Percentiles rank a stretch among this genome's conserved stretches.
Conservation (phyloP, 2,797 vertebrate species). For the Chelidonichthys spinosus region DNA sequence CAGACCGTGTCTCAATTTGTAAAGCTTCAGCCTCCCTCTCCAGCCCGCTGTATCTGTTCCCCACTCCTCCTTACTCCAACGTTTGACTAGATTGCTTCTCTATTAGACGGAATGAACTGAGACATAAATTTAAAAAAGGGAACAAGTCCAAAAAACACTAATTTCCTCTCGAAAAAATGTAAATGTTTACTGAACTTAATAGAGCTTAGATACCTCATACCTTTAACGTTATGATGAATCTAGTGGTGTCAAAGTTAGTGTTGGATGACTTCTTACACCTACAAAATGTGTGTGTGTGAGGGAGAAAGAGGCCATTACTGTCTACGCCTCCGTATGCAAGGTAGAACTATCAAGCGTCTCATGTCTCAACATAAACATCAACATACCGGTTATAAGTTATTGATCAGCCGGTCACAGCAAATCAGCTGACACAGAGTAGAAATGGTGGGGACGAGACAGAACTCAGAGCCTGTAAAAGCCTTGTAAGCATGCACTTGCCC, state of each 20-base stretch:
- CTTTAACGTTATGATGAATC: too few relatives aligned
- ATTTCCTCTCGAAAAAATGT: not conserved
- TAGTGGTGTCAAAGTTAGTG: too few relatives aligned
- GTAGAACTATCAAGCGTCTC: too few relatives aligned
- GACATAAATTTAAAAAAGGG: not conserved
- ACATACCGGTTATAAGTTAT: too few relatives aligned
- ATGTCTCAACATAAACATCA: too few relatives aligned
- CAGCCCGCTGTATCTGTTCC: not conserved
- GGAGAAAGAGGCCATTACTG: too few relatives aligned
- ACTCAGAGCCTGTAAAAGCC: constrained; percentile 25
- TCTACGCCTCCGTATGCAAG: too few relatives aligned
- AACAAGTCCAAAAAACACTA: not conserved
- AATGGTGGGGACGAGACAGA: constrained; percentile 13
- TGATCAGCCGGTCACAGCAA: too few relatives aligned
- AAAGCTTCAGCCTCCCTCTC: not conserved
- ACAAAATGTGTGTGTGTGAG: too few relatives aligned
- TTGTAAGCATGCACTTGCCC: constrained; percentile 18
- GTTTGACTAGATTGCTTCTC: not conserved
- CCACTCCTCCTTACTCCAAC: not conserved
- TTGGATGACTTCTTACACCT: too few relatives aligned
- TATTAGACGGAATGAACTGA: not conserved
- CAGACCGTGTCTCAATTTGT: not conserved
- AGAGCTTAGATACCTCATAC: not conserved
- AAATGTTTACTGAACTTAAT: not conserved
- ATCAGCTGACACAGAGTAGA: not conserved